A percentile compares a stretch with the other conserved stretches of the same genome.
phyloP scores from a whole-genome alignment of 2,113 vertebrate species.

The Chloropsis hardwickii region DNA sequence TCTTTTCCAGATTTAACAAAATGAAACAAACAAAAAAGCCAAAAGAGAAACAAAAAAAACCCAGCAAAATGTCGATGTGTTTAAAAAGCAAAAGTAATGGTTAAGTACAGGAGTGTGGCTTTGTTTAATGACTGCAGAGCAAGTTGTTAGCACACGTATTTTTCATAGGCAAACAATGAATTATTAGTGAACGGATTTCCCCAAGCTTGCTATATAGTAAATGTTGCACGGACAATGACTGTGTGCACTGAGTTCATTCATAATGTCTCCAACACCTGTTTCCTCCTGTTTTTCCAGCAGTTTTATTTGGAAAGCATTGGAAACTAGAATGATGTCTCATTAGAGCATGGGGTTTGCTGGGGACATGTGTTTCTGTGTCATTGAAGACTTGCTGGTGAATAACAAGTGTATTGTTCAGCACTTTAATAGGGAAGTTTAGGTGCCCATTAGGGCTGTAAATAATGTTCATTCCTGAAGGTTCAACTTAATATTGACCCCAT shows the following conservation, averaged over 20 bases:
- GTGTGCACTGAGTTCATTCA: slow-evolving; percentile 60
- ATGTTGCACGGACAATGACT: slow-evolving; percentile 25
- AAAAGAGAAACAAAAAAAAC: neutral
- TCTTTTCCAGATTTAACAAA: neutral
- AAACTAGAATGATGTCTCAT: slow-evolving; percentile 13
- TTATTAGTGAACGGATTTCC: slow-evolving; percentile 68
- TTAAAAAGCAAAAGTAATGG: slow-evolving; percentile 26
- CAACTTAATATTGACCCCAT: neutral
- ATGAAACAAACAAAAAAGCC: no score
- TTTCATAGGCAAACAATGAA: slow-evolving; percentile 61
- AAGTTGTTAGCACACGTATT: slow-evolving; percentile 18
- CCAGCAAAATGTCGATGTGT: neutral
- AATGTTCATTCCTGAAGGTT: neutral
- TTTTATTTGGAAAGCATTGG: neutral
- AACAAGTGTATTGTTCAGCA: neutral
- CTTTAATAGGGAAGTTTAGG: neutral
- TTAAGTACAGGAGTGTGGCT: neutral
- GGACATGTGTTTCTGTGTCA: slow-evolving; percentile 43
- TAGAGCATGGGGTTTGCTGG: slow-evolving; percentile 54
- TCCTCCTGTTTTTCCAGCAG: slow-evolving; percentile 70
- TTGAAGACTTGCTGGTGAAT: slow-evolving; percentile 26
- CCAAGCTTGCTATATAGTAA: slow-evolving; percentile 66
- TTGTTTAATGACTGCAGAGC: neutral
- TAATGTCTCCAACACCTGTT: slow-evolving; percentile 77
- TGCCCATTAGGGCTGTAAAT: neutral